Conservation (phyloP, 1,140 invertebrate genomes). For the Apis laboriosa region DNA sequence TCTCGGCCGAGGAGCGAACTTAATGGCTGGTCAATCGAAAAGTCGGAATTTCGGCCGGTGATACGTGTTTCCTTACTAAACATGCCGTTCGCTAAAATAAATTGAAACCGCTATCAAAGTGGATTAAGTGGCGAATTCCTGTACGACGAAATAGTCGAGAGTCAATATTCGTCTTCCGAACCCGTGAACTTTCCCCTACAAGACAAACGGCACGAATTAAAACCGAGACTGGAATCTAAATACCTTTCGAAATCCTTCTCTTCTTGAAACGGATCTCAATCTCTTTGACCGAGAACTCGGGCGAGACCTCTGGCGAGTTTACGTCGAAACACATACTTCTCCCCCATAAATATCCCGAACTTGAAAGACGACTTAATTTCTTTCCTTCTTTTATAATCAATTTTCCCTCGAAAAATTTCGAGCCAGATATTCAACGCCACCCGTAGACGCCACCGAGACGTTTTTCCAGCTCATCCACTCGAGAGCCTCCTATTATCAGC, state of each 20-base stretch:
- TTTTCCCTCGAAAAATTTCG: too few relatives aligned
- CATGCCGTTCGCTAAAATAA: neutral
- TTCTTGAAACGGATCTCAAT: neutral
- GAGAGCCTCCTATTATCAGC: conserved; percentile 21
- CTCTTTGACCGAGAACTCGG: too few relatives aligned
- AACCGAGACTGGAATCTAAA: too few relatives aligned
- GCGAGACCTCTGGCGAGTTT: too few relatives aligned
- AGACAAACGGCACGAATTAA: too few relatives aligned
- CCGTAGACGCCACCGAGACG: neutral
- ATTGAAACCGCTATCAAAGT: neutral
- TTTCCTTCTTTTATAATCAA: too few relatives aligned
- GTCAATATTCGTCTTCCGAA: neutral
- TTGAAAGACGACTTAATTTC: too few relatives aligned
- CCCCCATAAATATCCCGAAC: too few relatives aligned
- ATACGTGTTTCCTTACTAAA: neutral
- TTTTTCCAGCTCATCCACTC: neutral
- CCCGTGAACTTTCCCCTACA: too few relatives aligned
- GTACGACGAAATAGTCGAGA: neutral
- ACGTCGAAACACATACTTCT: too few relatives aligned
- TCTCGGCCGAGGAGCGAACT: neutral
- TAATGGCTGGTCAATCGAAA: neutral
- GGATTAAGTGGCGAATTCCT: neutral
- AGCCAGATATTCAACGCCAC: neutral
- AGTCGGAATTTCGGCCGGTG: neutral
- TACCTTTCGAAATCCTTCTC: neutral